Conservation (phyloP, 1,140 invertebrate species). For the Drosophila serrata region DNA sequence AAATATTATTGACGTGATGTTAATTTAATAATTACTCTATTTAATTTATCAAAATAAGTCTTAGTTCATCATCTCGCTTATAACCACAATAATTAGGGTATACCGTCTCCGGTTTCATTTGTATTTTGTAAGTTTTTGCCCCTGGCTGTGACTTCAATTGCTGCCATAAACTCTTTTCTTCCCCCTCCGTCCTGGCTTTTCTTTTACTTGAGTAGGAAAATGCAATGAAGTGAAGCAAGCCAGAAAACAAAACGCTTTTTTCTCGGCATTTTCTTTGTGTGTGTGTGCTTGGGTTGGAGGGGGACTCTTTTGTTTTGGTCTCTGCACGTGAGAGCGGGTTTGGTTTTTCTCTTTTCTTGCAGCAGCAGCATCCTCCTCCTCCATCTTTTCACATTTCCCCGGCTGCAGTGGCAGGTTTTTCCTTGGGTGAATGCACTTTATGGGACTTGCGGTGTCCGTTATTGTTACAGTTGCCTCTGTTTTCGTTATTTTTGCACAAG, state of each 20-base stretch:
- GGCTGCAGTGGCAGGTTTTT: slow-evolving; percentile 37
- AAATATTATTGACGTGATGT: neutral
- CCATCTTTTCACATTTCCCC: slow-evolving; percentile 20
- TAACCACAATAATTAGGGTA: slow-evolving; percentile 12
- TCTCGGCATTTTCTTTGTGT: slow-evolving; percentile 19
- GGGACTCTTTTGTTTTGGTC: slow-evolving; percentile 60
- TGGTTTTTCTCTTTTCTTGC: neutral
- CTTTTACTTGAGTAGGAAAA: slow-evolving; percentile 32
- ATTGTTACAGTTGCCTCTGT: slow-evolving; percentile 47
- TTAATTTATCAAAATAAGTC: neutral
- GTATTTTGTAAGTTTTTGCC: slow-evolving; percentile 18
- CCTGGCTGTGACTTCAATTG: slow-evolving; percentile 17
- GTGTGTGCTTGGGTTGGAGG: slow-evolving; percentile 7
- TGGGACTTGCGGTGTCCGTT: slow-evolving; percentile 54
- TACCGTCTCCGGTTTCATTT: slow-evolving; percentile 1
- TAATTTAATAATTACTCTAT: neutral
- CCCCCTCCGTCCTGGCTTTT: neutral
- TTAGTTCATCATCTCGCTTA: neutral
- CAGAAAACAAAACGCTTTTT: slow-evolving; percentile 67
- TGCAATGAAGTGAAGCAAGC: slow-evolving; percentile 73
- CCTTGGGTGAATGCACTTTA: slow-evolving; percentile 74
- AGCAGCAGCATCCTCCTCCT: neutral
- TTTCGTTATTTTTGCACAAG: slow-evolving; percentile 31
- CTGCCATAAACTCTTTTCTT: slow-evolving; percentile 17
- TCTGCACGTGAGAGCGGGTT: slow-evolving; percentile 68